Base-by-base conservation (phyloP, 2,888 invertebrate genomes). In the Punctoribates punctum region DNA sequence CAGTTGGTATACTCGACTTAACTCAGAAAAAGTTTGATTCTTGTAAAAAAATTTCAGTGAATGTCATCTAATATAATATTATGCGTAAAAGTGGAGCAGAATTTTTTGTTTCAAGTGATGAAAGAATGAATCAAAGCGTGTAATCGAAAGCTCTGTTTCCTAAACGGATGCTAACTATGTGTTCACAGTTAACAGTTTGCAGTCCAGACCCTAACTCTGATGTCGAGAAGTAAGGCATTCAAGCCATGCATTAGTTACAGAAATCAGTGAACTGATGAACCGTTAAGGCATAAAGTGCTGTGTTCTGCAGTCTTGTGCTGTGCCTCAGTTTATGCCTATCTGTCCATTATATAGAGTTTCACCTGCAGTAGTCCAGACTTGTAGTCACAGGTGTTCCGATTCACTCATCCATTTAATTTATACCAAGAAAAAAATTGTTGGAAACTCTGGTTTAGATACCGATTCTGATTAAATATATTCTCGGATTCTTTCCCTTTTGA, bases 381-480 rank as follows among this genome's bases (percentile, higher is more conserved):
- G 13, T 17, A 38, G 65, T 65, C 65, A 65, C 65, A 65, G 65
- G 65, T 65, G 65, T 27, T 65, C 65, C n/a, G n/a, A 65, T n/a
- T 65, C 65, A 65, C 2, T 65, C 65, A 65, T 65, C 38, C 65
- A n/a, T 65, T 65, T 17, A 65, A 65, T 34, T 65, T 65, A 65
- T 65, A 25, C 65, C 65, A 27, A n/a, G 42, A 54, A 60, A 60
- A 65, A 65, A 62, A 11, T 25, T n/a, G 20, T 38, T 13, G 29
- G 29, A 65, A 34, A 34, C 27, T 38, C 38, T n/a, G 65, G 29
- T 65, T 65, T 9, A 65, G 34, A 65, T 8, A 62, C 27, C n/a
- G n/a, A 23, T 62, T 3, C 27, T 27, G 20, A 25, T 4, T 27
- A 20, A 9, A 23, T 11, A 8, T 25, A 2, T 25, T 23, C 27